Percentiles rank a stretch among this genome's conserved stretches.
Evolutionary conservation across 2,113 vertebrate genomes (phyloP).

Genomic region (Nettapus auritus): DNA sequence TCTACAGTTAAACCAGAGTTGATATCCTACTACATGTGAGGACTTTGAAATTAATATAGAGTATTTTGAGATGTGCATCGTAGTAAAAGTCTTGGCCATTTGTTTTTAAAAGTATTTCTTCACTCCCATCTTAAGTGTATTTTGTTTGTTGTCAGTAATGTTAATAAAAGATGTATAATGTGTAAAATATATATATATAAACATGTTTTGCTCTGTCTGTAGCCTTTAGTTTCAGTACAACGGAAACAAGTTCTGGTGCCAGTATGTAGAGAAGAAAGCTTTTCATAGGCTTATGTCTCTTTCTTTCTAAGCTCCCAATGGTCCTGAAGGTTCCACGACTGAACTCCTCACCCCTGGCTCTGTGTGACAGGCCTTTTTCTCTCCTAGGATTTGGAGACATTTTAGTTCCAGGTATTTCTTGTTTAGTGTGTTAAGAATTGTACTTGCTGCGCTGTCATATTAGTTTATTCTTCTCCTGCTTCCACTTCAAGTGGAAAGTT

Average conservation of each 20-base stretch:
- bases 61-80: background rate
- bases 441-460: background rate
- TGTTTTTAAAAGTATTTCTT: background rate
- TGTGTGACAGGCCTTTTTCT: conserved; percentile 94
- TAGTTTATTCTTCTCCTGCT: background rate
- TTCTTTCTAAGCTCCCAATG: conserved; percentile 88
- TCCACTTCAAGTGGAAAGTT: background rate
- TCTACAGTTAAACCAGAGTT: background rate
- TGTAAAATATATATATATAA: background rate
- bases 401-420: conserved; percentile 91
- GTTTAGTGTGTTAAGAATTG: background rate
- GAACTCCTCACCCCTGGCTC: conserved; percentile 87
- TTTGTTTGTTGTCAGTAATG: background rate
- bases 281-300: background rate
- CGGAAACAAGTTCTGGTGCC: background rate
- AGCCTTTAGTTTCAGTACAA: background rate
- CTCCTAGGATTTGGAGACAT: conserved; percentile 96
- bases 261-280: background rate
- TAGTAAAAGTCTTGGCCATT: background rate
- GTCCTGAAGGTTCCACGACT: conserved; percentile 95
- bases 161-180: background rate
- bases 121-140: background rate
- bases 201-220: background rate
- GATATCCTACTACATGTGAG: background rate
- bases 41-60: background rate